phyloP scores from a whole-genome alignment of 1,140 invertebrate species.

The Megalonaias nervosa region DNA sequence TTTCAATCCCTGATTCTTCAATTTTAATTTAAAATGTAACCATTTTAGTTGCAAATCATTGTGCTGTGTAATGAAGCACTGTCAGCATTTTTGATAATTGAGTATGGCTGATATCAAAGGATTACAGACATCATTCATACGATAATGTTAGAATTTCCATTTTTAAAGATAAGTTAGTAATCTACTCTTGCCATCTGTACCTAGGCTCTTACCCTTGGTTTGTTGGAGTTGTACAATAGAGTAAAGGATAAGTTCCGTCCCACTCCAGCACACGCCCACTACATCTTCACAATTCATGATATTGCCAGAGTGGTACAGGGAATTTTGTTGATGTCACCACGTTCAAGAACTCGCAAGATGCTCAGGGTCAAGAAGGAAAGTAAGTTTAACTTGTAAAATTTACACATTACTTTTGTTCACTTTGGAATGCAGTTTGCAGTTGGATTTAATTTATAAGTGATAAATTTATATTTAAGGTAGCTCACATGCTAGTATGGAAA shows the following conservation, averaged over 20 bases:
- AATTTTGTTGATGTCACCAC: slow-evolving; percentile 67
- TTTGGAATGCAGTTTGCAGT: not conserved
- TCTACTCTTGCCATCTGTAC: too few species aligned
- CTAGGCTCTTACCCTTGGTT: slow-evolving; percentile 62
- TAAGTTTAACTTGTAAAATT: slow-evolving; percentile 14
- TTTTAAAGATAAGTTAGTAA: too few species aligned
- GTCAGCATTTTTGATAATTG: too few species aligned
- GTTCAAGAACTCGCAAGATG: slow-evolving; percentile 58
- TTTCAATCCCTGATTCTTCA: too few species aligned
- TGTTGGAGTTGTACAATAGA: slow-evolving; percentile 61
- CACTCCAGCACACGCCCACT: slow-evolving; percentile 65
- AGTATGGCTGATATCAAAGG: too few species aligned
- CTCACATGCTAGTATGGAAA: not conserved
- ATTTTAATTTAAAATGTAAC: too few species aligned
- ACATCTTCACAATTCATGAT: slow-evolving; percentile 68
- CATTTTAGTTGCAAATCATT: too few species aligned
- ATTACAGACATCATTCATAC: too few species aligned
- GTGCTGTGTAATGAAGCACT: too few species aligned
- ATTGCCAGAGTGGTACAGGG: slow-evolving; percentile 64
- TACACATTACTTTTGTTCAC: not conserved
- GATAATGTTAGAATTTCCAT: too few species aligned
- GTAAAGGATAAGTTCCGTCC: slow-evolving; percentile 64
- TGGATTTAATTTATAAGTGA: not conserved
- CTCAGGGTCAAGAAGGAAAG: slow-evolving; percentile 53
- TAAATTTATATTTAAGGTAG: not conserved